Evolutionary conservation across 2,888 invertebrate genomes (phyloP).

Genomic region (Hemaris fuciformis): DNA sequence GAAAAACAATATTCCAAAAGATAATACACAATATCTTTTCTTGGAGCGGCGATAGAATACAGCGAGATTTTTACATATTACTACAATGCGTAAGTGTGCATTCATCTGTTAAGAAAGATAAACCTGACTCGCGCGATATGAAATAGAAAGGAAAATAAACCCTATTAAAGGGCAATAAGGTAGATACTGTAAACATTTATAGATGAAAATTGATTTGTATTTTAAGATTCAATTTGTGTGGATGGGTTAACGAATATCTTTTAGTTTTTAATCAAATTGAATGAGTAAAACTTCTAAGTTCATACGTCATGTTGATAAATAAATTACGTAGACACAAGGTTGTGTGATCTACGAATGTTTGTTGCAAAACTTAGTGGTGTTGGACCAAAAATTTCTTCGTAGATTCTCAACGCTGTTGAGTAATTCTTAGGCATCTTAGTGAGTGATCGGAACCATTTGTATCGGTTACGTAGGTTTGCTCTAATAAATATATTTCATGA

Average conservation of each 20-base stretch:
- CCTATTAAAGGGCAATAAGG: constrained; percentile 4
- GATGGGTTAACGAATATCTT: background rate
- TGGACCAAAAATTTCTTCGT: too few relatives aligned
- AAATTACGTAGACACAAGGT: too few relatives aligned
- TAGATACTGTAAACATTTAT: background rate
- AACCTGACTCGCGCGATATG: constrained; percentile 32
- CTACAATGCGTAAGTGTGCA: constrained; percentile 51
- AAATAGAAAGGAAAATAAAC: constrained; percentile 9
- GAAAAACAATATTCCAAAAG: constrained; percentile 40
- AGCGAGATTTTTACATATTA: constrained; percentile 47
- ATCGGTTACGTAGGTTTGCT: too few relatives aligned
- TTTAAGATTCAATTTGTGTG: background rate
- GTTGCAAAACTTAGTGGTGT: too few relatives aligned
- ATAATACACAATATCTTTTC: constrained; percentile 32
- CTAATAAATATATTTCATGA: too few relatives aligned
- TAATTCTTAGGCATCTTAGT: too few relatives aligned
- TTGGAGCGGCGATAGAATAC: constrained; percentile 35
- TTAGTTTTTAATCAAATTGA: background rate
- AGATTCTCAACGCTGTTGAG: too few relatives aligned
- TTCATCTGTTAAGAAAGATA: constrained; percentile 71
- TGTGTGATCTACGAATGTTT: too few relatives aligned
- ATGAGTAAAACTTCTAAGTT: background rate
- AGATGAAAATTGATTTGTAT: background rate
- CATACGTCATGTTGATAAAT: background rate
- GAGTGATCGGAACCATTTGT: too few relatives aligned